Evolutionary conservation across 2,113 vertebrate species (phyloP).

Genomic region (Hydrolagus affinis): DNA sequence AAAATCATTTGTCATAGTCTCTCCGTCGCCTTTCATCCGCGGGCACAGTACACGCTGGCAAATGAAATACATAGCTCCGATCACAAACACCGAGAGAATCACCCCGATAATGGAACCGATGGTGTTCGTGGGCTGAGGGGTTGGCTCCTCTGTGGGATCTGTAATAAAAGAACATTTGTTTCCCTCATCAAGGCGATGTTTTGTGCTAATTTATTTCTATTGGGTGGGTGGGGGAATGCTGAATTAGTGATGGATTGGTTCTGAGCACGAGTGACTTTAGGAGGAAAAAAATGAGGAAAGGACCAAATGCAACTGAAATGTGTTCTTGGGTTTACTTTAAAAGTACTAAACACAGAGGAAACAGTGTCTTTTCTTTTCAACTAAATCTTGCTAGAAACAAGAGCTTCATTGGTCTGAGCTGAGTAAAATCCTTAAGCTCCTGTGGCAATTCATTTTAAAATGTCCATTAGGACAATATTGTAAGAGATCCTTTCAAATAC

Average conservation of each 20-base stretch:
- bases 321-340: not conserved
- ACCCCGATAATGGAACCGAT: slow-evolving; percentile 88
- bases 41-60: slow-evolving; percentile 91
- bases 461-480: not conserved
- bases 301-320: too few relatives aligned
- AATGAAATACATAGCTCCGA: slow-evolving; percentile 85
- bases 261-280: not conserved
- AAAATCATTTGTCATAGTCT: slow-evolving; percentile 87
- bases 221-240: not conserved
- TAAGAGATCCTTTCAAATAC: not conserved
- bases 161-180: slow-evolving; percentile 35
- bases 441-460: not conserved
- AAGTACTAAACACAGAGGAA: not conserved
- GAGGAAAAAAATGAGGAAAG: too few relatives aligned
- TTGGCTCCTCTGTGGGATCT: slow-evolving; percentile 87
- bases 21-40: slow-evolving; percentile 89
- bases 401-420: not conserved
- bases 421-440: not conserved
- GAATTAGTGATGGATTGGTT: not conserved
- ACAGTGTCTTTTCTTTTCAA: not conserved
- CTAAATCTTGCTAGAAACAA: not conserved
- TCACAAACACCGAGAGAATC: slow-evolving; percentile 83
- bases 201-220: not conserved
- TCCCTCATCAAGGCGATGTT: not conserved
- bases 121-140: slow-evolving; percentile 75